Base-by-base conservation (phyloP, 1,140 invertebrate species). In the Nomia melanderi region DNA sequence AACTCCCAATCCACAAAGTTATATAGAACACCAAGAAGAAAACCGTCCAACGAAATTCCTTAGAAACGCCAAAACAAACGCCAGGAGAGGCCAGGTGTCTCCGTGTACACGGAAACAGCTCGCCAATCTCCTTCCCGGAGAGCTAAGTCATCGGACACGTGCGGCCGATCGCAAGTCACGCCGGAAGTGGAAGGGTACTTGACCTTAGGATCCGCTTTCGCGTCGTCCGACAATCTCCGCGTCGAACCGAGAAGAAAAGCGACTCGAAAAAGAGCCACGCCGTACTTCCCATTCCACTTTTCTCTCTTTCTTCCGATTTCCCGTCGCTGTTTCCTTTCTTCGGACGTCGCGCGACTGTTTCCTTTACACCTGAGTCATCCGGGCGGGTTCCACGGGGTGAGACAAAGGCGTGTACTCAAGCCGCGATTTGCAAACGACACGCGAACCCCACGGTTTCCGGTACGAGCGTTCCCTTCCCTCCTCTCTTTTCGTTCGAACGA, bases 401-500 rank as follows among this genome's bases (percentile, higher is more conserved):
- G 71, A 88, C 87, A 88, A 88, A 88, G 83, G 62, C 72, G 74
- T 81, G 73, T 57, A 74, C 50, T 56, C 25, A 33, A 39, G 54
- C 54, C 11, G 78, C 80, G 82, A 88, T 88, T 88, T 81, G 86
- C 87, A 87, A 87, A 86, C 86, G 85, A 79, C 81, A 81, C 80
- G 76, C 85, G 78, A 84, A 11, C 56, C 29, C 14, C 47, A 14
- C 44, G 65, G 66, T 78, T 78, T 70, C 67, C 56, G 54, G 74
- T 78, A 53, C 33, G 1, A 25, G 47, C 1, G 7, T 33, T 31
- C 47, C 6, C 41, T 54, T 59, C 25, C 31, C 57, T 56, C 59
- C 7, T 4, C 33, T 72, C 39, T 20, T 36, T 29, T 0, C 25
- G 33, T 5, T 39, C 59, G 5, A 17, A 12, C 33, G 20, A 1